These are phyloP conservation scores for Sympetrum striolatum DNA, from an alignment of 2,888 invertebrate species.

Conservation along the genomic window DNA sequence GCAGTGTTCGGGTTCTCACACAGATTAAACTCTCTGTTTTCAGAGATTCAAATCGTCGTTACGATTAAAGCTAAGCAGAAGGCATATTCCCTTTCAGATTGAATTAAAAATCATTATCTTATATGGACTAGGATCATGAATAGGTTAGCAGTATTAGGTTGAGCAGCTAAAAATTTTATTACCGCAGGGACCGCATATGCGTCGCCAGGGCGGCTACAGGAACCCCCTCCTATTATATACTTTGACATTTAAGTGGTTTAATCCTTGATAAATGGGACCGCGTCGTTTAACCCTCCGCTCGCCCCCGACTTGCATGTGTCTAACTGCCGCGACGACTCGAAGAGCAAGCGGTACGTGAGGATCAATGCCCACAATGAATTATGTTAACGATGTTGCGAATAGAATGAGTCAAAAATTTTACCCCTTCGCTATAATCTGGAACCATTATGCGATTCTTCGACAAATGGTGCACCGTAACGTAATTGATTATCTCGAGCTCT, in stretches of 20 bases:
- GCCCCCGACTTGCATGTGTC: neutral
- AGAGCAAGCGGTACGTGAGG: neutral
- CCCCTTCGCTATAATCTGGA: neutral
- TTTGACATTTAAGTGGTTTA: neutral
- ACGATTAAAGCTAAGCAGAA: neutral
- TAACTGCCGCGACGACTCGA: neutral
- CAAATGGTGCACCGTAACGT: neutral
- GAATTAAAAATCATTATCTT: neutral
- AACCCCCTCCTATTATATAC: neutral
- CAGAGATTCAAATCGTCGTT: neutral
- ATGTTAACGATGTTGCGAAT: neutral
- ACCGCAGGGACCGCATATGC: neutral
- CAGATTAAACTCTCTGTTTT: neutral
- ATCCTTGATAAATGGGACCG: conserved; percentile 28
- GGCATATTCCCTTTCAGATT: neutral
- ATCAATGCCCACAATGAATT: conserved; percentile 6
- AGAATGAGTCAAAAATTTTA: neutral
- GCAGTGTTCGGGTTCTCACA: neutral
- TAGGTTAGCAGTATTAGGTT: neutral
- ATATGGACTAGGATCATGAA: neutral
- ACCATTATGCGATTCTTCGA: neutral
- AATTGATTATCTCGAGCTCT: neutral
- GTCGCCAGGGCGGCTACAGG: neutral
- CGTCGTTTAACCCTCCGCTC: neutral
- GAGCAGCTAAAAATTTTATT: neutral